Conservation (phyloP, 1,140 invertebrate species). For the Leptoteleia sp. region DNA sequence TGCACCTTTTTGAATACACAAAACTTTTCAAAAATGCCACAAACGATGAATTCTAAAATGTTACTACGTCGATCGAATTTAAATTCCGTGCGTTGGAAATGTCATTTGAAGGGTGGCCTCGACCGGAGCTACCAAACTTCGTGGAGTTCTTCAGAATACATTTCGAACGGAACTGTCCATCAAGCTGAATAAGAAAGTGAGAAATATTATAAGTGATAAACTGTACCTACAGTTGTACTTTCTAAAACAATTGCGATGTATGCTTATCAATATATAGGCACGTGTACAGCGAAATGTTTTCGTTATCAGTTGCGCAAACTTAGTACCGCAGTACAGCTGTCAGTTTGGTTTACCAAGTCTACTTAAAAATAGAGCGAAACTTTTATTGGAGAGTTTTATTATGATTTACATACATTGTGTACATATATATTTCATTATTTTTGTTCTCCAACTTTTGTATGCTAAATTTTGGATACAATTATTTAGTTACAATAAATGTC, state of each 20-base stretch:
- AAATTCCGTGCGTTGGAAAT: neutral
- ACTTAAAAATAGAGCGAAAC: neutral
- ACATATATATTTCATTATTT: too few species aligned
- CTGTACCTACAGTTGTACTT: constrained; percentile 22
- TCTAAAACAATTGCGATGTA: constrained; percentile 8
- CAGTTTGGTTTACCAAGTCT: neutral
- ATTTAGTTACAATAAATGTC: too few species aligned
- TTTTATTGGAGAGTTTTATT: neutral
- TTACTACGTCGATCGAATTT: constrained; percentile 27
- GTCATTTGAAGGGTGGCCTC: neutral
- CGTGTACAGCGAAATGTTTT: constrained; percentile 6
- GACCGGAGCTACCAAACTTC: neutral
- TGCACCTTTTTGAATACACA: constrained; percentile 13
- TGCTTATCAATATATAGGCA: constrained; percentile 11
- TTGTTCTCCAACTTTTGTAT: neutral
- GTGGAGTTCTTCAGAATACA: constrained; percentile 7
- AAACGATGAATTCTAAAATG: constrained; percentile 11
- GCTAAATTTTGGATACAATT: too few species aligned
- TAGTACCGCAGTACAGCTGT: neutral
- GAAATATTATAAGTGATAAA: constrained; percentile 19
- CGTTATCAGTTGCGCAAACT: constrained; percentile 9
- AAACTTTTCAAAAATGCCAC: constrained; percentile 13
- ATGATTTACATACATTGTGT: neutral
- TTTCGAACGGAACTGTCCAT: constrained; percentile 5
- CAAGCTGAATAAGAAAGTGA: constrained; percentile 20